Conservation (phyloP, 2,113 vertebrate species). For the Lota lota region DNA sequence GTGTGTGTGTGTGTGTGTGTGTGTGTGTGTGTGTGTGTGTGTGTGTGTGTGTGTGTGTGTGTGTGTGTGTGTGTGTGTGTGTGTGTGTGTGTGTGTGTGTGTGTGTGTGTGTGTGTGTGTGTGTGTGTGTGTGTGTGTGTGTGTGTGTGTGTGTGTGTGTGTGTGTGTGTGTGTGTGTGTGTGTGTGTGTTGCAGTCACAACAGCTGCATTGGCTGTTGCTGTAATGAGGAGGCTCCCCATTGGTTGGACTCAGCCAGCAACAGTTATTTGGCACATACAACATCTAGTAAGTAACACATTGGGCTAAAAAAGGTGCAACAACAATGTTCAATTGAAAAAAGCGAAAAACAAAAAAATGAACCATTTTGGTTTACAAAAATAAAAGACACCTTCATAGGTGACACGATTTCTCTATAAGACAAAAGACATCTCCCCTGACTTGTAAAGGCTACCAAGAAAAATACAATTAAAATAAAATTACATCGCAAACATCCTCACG, state of each 20-base stretch:
- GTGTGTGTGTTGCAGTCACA: neutral
- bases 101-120: neutral
- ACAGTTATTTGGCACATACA: constrained; percentile 76
- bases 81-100: too few relatives aligned
- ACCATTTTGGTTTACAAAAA: constrained; percentile 72
- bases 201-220: constrained; percentile 1
- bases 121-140: constrained; percentile 4
- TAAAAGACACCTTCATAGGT: constrained; percentile 62
- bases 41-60: too few relatives aligned
- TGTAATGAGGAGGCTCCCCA: constrained; percentile 36
- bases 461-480: neutral
- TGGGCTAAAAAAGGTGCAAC: constrained; percentile 64
- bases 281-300: constrained; percentile 65
- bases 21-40: too few relatives aligned
- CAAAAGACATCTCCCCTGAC: constrained; percentile 45
- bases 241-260: constrained; percentile 48
- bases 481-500: neutral
- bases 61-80: too few relatives aligned
- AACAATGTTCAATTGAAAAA: constrained; percentile 45
- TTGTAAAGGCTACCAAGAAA: constrained; percentile 53
- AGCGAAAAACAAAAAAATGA: constrained; percentile 55
- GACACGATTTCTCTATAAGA: constrained; percentile 58
- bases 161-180: neutral
- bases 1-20: constrained; percentile 1
- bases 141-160: neutral